Evolutionary conservation across 2,113 vertebrate species (phyloP).

Genomic region (Dicaeum eximium): DNA sequence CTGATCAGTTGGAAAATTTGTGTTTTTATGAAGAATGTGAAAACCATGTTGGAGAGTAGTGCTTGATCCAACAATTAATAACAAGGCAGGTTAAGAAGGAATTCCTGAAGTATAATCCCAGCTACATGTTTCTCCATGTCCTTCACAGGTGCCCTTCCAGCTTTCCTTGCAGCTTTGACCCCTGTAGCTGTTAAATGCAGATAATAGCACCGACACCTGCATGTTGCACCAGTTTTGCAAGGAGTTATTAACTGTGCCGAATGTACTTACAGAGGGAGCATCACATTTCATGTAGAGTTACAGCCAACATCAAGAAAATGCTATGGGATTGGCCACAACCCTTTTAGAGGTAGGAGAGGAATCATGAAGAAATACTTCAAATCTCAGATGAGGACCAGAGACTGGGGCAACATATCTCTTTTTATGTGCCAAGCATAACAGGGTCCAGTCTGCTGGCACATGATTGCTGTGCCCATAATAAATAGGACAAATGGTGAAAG

Average conservation of each 20-base stretch:
- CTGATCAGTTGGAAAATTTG: not conserved
- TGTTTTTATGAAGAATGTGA: not conserved
- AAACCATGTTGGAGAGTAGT: not conserved
- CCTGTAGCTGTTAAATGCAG: not conserved
- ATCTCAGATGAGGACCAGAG: not conserved
- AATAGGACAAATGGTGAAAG: not conserved
- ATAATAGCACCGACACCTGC: not conserved
- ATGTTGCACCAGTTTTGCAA: not conserved
- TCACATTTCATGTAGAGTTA: not conserved
- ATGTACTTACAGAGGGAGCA: not conserved
- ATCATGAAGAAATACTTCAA: not conserved
- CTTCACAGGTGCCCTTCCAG: not conserved
- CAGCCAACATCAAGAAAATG: not conserved
- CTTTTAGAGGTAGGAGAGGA: not conserved
- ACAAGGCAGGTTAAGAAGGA: not conserved
- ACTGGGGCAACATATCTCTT: not conserved
- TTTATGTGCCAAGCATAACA: fast-evolving
- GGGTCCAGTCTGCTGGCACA: not conserved
- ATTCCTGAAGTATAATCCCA: not conserved
- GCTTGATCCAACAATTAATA: not conserved
- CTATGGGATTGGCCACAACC: not conserved
- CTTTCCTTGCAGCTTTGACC: not conserved
- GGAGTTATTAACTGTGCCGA: not conserved
- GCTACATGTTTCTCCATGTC: not conserved
- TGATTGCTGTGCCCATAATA: not conserved